A percentile compares a stretch with the other conserved stretches of the same genome.
Conservation (phyloP, 2,888 invertebrate genomes). For the Ectobius pallidus region DNA sequence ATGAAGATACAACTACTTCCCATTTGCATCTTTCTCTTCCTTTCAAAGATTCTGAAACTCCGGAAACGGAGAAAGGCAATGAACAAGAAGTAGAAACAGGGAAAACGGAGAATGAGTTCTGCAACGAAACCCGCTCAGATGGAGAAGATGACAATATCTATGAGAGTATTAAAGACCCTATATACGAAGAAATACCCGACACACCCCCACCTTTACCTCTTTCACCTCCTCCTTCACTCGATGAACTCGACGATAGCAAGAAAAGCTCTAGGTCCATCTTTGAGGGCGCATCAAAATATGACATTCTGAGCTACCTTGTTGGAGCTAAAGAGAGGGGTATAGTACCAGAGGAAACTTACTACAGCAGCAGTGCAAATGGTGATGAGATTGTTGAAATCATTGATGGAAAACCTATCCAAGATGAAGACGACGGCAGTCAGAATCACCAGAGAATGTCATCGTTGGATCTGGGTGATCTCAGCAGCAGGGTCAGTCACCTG, state of each 20-base stretch:
- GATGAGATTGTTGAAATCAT: slow-evolving; percentile 38
- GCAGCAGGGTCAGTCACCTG: slow-evolving; percentile 75
- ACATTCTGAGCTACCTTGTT: slow-evolving; percentile 86
- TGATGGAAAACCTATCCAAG: slow-evolving; percentile 27
- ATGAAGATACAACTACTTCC: slow-evolving; percentile 2
- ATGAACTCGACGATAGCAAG: slow-evolving; percentile 52
- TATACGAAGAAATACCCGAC: slow-evolving; percentile 57
- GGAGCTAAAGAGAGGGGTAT: slow-evolving; percentile 82
- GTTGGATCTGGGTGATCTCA: slow-evolving; percentile 59
- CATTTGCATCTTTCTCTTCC: slow-evolving; percentile 23
- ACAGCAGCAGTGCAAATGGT: slow-evolving; percentile 32
- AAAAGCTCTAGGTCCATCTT: slow-evolving; percentile 53
- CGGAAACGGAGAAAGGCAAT: slow-evolving; percentile 26
- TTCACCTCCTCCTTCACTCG: slow-evolving; percentile 74
- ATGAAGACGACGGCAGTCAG: slow-evolving; percentile 39
- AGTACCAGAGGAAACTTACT: slow-evolving; percentile 71
- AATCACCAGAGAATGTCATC: slow-evolving; percentile 51
- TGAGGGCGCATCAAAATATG: slow-evolving; percentile 85
- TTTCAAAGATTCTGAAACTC: background rate
- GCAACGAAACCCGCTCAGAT: slow-evolving; percentile 63
- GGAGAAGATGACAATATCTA: slow-evolving; percentile 57
- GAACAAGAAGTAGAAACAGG: slow-evolving; percentile 48
- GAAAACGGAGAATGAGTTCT: slow-evolving; percentile 47
- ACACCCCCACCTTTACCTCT: slow-evolving; percentile 77
- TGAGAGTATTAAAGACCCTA: slow-evolving; percentile 56